Base-by-base conservation (phyloP, 2,113 vertebrate species). In the Bos javanicus region DNA sequence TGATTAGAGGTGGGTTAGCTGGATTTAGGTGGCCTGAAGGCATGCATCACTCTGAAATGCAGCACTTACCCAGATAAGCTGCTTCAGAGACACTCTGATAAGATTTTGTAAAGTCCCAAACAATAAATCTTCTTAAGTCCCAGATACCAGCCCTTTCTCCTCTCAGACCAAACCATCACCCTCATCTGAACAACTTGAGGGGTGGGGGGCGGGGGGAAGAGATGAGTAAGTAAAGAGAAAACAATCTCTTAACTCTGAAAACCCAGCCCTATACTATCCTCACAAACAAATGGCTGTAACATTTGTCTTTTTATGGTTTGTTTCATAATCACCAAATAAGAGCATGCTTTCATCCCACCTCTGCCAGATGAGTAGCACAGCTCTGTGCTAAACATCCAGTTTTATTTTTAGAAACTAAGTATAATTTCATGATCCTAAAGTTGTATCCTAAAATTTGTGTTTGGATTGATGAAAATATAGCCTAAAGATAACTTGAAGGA, bases 381-480 rank as follows among this genome's bases (percentile, higher is more conserved):
- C 48, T 91, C 52, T 94, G 7, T 92, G 85, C 80, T 74, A 50
- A 83, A 88, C 67, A 82, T 91, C 10, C 39, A 78, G 17, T 91
- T 91, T 91, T 74, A 33, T 62, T 82, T 87, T 82, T 46, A 91
- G 82, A 91, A 83, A 95, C 25, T 82, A 78, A 33, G 26, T 80
- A 26, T 33, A 50, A 56, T 59, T 86, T 59, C 43, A 85, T 82
- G 28, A 94, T 84, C n/a, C 57, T 91, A 13, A 95, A 86, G 11
- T 87, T 43, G 17, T 83, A 90, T 81, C 16, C 28, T 86, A 88
- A 94, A 92, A 43, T 93, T 60, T 92, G 26, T 92, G 80, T 97
- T 64, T 92, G 13, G 33, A 23, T 50, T 91, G 87, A 74, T 95
- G 62, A 96, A 97, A 94, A 80, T 85, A 92, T 9, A 82, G 39